These are phyloP conservation scores for Itoplectis maculator DNA, from an alignment of 2,888 invertebrate genomes.

Conservation along the genomic window DNA sequence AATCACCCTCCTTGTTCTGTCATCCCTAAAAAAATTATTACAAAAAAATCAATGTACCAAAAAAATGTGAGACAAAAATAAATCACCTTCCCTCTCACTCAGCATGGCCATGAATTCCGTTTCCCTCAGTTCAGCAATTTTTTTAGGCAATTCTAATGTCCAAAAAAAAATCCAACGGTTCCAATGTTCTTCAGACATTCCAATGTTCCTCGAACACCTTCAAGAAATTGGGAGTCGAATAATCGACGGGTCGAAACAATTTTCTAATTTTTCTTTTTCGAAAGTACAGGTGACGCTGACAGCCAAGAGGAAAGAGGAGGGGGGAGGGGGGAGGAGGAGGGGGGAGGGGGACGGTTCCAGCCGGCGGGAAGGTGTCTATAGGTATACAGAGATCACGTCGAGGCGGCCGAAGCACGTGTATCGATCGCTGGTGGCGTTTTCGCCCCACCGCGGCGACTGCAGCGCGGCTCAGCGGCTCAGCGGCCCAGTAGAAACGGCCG, in stretches of 20 bases:
- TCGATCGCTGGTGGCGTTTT: conserved; percentile 37
- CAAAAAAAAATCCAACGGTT: no score
- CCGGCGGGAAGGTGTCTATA: conserved; percentile 15
- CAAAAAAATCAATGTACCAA: no score
- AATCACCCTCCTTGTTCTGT: neutral
- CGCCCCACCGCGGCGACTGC: conserved; percentile 15
- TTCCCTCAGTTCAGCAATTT: no score
- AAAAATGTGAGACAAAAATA: neutral
- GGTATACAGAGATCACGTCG: conserved; percentile 7
- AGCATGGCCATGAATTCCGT: no score
- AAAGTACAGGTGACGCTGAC: neutral
- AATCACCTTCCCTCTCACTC: neutral
- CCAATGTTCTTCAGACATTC: no score
- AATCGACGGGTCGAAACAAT: no score
- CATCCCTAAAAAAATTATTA: no score
- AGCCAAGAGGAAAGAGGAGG: neutral
- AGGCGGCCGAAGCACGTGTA: conserved; percentile 47
- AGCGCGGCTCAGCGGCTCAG: no score
- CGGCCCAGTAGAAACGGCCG: conserved; percentile 29
- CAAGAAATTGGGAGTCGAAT: no score
- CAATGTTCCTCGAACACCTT: no score
- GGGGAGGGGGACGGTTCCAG: neutral
- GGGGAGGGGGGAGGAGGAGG: neutral
- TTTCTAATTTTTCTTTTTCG: neutral
- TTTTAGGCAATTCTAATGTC: no score